Conservation (phyloP, 2,797 vertebrate genomes). For the Helarctos malayanus region DNA sequence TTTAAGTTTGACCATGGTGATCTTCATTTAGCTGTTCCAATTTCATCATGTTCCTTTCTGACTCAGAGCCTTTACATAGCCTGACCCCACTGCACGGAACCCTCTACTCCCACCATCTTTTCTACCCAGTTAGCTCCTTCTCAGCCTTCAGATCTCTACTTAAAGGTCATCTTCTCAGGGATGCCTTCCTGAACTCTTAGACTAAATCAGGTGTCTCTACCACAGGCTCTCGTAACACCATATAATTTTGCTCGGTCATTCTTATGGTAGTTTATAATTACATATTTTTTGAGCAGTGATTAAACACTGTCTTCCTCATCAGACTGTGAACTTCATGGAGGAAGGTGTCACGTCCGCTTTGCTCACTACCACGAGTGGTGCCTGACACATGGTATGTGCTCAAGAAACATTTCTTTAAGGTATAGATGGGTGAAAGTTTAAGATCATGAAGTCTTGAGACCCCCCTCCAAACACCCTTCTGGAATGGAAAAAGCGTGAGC, state of each 20-base stretch:
- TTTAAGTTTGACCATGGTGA: neutral
- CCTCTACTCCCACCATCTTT: neutral
- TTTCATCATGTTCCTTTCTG: neutral
- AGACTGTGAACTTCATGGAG: neutral
- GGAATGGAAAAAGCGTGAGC: neutral
- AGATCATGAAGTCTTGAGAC: neutral
- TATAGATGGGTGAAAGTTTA: neutral
- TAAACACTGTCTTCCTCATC: neutral
- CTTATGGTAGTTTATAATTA: neutral
- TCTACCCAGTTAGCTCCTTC: neutral
- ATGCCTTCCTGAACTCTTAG: neutral
- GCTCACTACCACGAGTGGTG: neutral
- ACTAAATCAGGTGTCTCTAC: neutral
- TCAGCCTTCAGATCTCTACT: neutral
- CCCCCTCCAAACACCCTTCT: neutral
- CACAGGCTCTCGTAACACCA: neutral
- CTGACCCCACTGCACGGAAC: neutral
- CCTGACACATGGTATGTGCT: neutral
- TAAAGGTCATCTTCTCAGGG: neutral
- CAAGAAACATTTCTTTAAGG: neutral
- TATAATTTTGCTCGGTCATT: neutral
- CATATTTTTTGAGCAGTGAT: neutral
- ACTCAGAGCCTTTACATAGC: neutral
- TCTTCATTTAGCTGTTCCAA: neutral
- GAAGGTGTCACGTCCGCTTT: neutral